Conservation (phyloP, 2,113 vertebrate species). For the Microtus ochrogaster region DNA sequence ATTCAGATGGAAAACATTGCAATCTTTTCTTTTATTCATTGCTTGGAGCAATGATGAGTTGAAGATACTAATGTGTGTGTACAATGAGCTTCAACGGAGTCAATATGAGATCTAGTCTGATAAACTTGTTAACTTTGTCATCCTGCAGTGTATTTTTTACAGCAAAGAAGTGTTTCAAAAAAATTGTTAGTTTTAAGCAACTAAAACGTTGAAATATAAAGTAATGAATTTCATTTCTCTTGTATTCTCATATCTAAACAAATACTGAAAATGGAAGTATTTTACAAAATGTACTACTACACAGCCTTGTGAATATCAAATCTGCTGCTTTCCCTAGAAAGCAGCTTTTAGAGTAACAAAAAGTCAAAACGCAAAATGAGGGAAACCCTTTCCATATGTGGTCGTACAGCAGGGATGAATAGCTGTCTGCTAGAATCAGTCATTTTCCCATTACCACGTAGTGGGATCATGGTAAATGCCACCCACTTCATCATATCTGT, state of each 20-base stretch:
- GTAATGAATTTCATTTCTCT: slow-evolving; percentile 6
- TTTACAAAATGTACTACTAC: not conserved
- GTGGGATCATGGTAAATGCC: not conserved
- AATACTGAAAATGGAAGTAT: not conserved
- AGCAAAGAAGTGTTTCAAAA: not conserved
- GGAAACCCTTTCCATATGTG: not conserved
- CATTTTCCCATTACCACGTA: not conserved
- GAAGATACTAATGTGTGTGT: not conserved
- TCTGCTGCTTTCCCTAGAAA: not conserved
- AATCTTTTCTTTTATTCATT: not conserved
- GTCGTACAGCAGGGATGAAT: not conserved
- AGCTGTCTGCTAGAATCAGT: not conserved
- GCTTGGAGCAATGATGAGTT: not conserved
- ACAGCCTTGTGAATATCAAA: not conserved
- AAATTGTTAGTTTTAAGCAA: not conserved
- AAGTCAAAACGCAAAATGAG: not conserved
- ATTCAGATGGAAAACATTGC: not conserved
- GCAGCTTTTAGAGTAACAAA: not conserved
- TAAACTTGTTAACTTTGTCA: not conserved
- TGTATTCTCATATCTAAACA: not conserved
- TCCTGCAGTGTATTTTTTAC: not conserved
- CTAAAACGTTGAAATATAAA: not conserved
- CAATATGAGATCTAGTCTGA: not conserved
- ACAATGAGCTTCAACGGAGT: not conserved
- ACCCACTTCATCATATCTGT: not conserved